phyloP scores from a whole-genome alignment of 2,888 invertebrate species.

The Philhelius pedissequus region DNA sequence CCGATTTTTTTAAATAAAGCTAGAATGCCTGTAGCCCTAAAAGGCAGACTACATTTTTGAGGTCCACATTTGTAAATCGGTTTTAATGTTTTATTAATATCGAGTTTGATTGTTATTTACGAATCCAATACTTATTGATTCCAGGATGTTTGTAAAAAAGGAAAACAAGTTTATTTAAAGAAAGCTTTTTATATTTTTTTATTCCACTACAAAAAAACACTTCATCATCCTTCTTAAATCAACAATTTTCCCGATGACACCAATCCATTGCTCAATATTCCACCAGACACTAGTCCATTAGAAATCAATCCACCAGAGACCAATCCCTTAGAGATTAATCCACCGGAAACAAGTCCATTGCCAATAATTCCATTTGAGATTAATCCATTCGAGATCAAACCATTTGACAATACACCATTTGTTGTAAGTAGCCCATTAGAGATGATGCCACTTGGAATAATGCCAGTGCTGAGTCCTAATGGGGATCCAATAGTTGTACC shows the following conservation, averaged over 20 bases:
- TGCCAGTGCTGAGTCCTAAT: constrained; percentile 4
- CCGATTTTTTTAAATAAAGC: too few species aligned
- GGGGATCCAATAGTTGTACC: constrained; percentile 18
- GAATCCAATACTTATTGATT: too few species aligned
- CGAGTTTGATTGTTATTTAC: too few species aligned
- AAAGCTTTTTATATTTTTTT: constrained; percentile 16
- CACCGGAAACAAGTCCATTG: neutral
- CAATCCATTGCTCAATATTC: constrained; percentile 10
- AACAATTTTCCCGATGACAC: constrained; percentile 8
- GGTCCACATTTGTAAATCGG: too few species aligned
- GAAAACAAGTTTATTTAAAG: neutral
- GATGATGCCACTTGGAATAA: constrained; percentile 21
- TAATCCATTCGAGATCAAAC: neutral
- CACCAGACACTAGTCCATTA: constrained; percentile 3
- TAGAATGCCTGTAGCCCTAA: too few species aligned
- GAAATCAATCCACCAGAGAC: neutral
- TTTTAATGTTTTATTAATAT: too few species aligned
- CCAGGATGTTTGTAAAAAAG: neutral
- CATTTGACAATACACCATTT: neutral
- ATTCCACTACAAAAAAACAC: neutral
- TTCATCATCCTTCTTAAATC: neutral
- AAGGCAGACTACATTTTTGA: too few species aligned
- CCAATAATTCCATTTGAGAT: neutral
- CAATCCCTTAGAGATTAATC: constrained; percentile 3
- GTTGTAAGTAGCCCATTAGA: constrained; percentile 10